Conservation (phyloP, 2,797 vertebrate genomes). For the Bradypodion pumilum region DNA sequence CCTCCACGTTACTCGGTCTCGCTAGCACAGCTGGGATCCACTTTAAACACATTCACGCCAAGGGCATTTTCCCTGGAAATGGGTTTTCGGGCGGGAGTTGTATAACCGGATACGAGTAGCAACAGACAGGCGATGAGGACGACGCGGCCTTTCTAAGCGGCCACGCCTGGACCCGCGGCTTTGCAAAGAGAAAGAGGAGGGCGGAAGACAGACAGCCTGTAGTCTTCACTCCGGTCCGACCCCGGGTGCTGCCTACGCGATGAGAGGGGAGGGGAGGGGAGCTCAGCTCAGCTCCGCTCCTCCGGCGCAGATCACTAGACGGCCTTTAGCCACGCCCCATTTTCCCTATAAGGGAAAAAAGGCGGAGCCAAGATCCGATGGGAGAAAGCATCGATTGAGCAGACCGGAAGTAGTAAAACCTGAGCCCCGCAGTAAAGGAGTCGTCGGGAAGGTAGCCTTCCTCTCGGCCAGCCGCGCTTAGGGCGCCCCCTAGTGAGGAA, state of each 20-base stretch:
- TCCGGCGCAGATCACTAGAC: too few relatives aligned
- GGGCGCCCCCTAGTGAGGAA: background rate
- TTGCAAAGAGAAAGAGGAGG: background rate
- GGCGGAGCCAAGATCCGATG: background rate
- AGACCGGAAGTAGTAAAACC: background rate
- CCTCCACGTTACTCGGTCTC: background rate
- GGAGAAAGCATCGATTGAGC: background rate
- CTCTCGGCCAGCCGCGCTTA: background rate
- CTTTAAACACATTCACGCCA: too few relatives aligned
- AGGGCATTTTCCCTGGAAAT: too few relatives aligned
- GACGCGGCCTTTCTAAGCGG: too few relatives aligned
- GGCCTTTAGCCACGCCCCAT: background rate
- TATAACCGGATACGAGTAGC: too few relatives aligned
- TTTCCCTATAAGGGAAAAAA: background rate
- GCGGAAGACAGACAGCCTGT: background rate
- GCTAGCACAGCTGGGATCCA: too few relatives aligned
- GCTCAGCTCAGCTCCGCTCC: too few relatives aligned
- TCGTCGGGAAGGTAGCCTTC: fast-evolving
- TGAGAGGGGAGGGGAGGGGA: too few relatives aligned
- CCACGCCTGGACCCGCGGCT: too few relatives aligned
- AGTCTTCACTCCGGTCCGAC: background rate
- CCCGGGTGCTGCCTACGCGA: fast-evolving
- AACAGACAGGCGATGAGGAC: too few relatives aligned
- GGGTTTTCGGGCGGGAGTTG: too few relatives aligned
- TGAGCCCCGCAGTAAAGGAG: background rate